Conservation (phyloP, 1,140 invertebrate species). For the Drosophila simulans region DNA sequence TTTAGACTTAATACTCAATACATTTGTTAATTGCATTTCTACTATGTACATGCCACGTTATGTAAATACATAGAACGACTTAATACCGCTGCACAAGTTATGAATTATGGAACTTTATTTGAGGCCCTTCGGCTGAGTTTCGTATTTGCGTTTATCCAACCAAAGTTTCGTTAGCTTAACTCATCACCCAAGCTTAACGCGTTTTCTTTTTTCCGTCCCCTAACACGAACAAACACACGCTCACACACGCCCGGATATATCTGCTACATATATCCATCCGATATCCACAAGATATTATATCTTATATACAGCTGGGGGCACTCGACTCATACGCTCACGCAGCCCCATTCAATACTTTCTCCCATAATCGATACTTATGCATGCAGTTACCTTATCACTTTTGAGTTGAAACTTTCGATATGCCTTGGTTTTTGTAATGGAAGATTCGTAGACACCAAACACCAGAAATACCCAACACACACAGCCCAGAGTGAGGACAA, state of each 20-base stretch:
- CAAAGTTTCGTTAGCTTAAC: slow-evolving; percentile 64
- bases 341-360: slow-evolving; percentile 40
- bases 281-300: slow-evolving; percentile 27
- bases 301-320: slow-evolving; percentile 20
- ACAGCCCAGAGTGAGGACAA: slow-evolving; percentile 40
- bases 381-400: slow-evolving; percentile 63
- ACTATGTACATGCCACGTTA: slow-evolving; percentile 63
- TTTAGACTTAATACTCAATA: slow-evolving; percentile 47
- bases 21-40: slow-evolving; percentile 54
- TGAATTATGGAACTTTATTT: slow-evolving; percentile 65
- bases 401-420: slow-evolving; percentile 50
- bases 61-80: slow-evolving; percentile 80
- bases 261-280: slow-evolving; percentile 1
- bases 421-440: slow-evolving; percentile 53
- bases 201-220: slow-evolving; percentile 39
- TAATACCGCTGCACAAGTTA: slow-evolving; percentile 70
- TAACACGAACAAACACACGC: slow-evolving; percentile 13
- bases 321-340: slow-evolving; percentile 52
- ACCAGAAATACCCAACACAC: slow-evolving; percentile 47
- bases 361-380: slow-evolving; percentile 55
- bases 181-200: slow-evolving; percentile 69
- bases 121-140: slow-evolving; percentile 60
- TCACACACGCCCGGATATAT: slow-evolving; percentile 15
- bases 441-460: slow-evolving; percentile 60
- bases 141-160: slow-evolving; percentile 62